phyloP scores from a whole-genome alignment of 2,113 vertebrate species.

The Amblyornis subalaris region DNA sequence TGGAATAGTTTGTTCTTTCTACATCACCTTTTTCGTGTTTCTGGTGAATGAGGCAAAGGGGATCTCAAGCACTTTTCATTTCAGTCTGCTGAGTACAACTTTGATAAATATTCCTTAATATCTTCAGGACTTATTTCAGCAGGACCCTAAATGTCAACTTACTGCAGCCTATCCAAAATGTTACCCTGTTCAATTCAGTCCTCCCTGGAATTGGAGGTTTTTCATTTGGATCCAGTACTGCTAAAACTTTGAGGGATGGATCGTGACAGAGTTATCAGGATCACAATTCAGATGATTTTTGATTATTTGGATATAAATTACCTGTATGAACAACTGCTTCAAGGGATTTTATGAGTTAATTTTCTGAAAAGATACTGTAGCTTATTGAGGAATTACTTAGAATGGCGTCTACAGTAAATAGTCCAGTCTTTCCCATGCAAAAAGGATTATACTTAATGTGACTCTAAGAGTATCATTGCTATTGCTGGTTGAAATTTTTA shows the following conservation, averaged over 20 bases:
- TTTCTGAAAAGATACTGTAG: background rate
- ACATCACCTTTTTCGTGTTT: rapidly evolving
- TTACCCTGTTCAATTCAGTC: background rate
- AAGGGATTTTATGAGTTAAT: background rate
- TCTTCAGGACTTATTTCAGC: background rate
- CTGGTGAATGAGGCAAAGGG: background rate
- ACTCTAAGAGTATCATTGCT: background rate
- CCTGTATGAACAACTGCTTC: background rate
- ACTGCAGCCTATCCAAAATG: background rate
- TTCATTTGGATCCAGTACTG: background rate
- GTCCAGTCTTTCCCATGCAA: background rate
- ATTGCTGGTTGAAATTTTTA: background rate
- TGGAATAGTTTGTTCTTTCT: background rate
- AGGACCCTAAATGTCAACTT: background rate
- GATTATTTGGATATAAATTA: background rate
- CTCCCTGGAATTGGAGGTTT: background rate
- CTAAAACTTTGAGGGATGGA: background rate
- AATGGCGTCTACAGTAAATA: background rate
- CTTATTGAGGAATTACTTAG: background rate
- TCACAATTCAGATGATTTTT: background rate
- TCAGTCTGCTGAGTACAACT: background rate
- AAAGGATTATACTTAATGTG: background rate
- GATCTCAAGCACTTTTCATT: background rate
- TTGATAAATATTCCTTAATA: background rate
- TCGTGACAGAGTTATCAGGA: background rate